Conservation (phyloP, 2,797 vertebrate species). For the Pygocentrus nattereri region DNA sequence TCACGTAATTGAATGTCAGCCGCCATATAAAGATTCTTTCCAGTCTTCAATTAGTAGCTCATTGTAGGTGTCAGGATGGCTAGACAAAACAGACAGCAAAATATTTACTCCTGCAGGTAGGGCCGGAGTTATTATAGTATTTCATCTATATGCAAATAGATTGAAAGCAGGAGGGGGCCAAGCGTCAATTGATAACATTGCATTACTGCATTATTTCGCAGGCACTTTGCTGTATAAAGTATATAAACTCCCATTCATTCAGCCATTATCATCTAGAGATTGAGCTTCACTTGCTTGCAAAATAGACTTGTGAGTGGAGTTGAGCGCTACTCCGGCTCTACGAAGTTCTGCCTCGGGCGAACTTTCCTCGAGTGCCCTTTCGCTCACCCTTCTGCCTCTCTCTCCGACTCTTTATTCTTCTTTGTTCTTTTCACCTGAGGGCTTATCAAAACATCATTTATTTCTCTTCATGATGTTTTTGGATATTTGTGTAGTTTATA, state of each 20-base stretch:
- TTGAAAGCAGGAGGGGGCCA: conserved; percentile 51
- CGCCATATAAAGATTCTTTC: conserved; percentile 79
- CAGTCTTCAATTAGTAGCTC: conserved; percentile 82
- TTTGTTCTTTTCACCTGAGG: neutral
- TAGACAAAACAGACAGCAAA: conserved; percentile 78
- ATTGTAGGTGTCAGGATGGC: conserved; percentile 69
- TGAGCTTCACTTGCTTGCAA: conserved; percentile 55
- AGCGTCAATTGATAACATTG: conserved; percentile 77
- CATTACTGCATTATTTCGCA: conserved; percentile 81
- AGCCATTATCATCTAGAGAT: conserved; percentile 77
- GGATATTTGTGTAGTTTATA: neutral
- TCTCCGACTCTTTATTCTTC: neutral
- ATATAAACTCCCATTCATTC: conserved; percentile 81
- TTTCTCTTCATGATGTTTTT: neutral
- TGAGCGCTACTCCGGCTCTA: neutral
- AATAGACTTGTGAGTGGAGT: conserved; percentile 47
- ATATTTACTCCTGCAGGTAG: conserved; percentile 83
- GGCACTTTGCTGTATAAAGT: conserved; percentile 80
- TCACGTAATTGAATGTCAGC: conserved; percentile 86
- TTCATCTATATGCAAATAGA: conserved; percentile 88
- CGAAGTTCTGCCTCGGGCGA: conserved; percentile 48
- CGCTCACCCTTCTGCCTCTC: neutral
- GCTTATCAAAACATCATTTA: neutral
- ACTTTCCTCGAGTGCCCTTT: conserved; percentile 6
- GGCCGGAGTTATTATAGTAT: conserved; percentile 80